Evolutionary conservation across 2,888 invertebrate genomes (phyloP).

Genomic region (Hirtodrosophila histrioides): DNA sequence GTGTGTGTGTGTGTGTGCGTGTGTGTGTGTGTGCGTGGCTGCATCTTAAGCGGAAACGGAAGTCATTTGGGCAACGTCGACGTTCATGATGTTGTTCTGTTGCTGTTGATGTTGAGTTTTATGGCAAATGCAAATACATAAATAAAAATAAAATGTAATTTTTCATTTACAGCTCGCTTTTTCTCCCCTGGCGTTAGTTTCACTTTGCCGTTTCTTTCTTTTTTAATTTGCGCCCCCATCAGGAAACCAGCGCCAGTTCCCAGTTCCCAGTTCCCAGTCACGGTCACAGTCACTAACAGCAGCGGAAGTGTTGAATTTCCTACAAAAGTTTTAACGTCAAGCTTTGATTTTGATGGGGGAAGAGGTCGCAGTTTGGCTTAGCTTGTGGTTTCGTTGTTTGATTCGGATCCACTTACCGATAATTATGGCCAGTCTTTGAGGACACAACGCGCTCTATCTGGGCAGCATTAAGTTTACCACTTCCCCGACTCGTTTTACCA

Average conservation of each 20-base stretch:
- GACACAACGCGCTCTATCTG: too few species aligned
- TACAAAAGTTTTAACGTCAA: conserved; percentile 45
- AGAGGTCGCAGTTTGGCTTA: neutral
- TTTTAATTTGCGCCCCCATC: conserved; percentile 57
- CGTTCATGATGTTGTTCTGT: conserved; percentile 61
- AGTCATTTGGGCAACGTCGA: conserved; percentile 72
- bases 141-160: conserved; percentile 69
- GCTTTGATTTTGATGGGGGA: conserved; percentile 3
- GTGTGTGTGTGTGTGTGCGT: conserved; percentile 31
- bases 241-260: conserved; percentile 37
- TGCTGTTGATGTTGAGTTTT: conserved; percentile 57
- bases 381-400: conserved; percentile 16
- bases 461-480: too few species aligned
- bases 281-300: conserved; percentile 28
- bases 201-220: conserved; percentile 2
- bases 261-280: conserved; percentile 30
- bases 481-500: too few species aligned
- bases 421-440: conserved; percentile 32
- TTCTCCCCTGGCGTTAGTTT: conserved; percentile 8
- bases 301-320: conserved; percentile 68
- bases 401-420: conserved; percentile 30
- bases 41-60: conserved; percentile 79
- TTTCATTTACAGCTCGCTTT: conserved; percentile 61
- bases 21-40: conserved; percentile 30
- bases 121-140: conserved; percentile 71